phyloP scores from a whole-genome alignment of 2,797 vertebrate species.

The Steatocranus sp. region DNA sequence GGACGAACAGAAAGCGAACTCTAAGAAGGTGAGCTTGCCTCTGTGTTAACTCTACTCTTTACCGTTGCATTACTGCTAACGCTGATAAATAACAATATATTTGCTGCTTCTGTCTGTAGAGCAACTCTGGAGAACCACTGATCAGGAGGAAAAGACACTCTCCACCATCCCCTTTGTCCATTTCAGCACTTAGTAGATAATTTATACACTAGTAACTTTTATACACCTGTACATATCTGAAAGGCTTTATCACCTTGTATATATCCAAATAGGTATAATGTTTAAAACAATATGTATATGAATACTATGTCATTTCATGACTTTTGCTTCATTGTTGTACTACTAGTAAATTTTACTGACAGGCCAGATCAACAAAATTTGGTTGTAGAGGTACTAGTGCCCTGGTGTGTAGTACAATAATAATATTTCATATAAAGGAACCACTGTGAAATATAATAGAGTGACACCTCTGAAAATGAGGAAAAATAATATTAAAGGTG shows the following conservation, averaged over 20 bases:
- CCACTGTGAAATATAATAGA: slow-evolving; percentile 1
- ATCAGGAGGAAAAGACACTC: slow-evolving; percentile 1
- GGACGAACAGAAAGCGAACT: slow-evolving; percentile 1
- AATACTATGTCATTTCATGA: slow-evolving; percentile 39
- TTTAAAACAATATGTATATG: slow-evolving; percentile 47
- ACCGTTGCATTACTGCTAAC: not conserved
- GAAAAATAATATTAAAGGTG: not conserved
- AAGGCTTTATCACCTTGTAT: slow-evolving; percentile 25
- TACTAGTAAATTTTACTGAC: not conserved
- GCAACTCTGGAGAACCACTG: slow-evolving; percentile 44
- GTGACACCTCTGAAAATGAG: not conserved
- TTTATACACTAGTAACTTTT: slow-evolving; percentile 48
- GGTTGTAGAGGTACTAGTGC: slow-evolving; percentile 1
- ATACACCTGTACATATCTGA: slow-evolving; percentile 30
- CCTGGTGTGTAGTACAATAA: not conserved
- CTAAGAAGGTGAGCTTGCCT: slow-evolving; percentile 50
- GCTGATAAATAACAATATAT: not conserved
- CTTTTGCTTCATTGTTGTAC: not conserved
- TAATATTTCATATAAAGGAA: not conserved
- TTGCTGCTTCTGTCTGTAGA: slow-evolving; percentile 43
- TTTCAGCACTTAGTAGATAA: slow-evolving; percentile 54
- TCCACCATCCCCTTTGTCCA: not conserved
- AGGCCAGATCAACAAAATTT: not conserved
- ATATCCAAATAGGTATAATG: slow-evolving; percentile 33
- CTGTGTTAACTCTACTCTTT: not conserved